Conservation (phyloP, 2,888 invertebrate species). For the Tuberolachnus salignus region DNA sequence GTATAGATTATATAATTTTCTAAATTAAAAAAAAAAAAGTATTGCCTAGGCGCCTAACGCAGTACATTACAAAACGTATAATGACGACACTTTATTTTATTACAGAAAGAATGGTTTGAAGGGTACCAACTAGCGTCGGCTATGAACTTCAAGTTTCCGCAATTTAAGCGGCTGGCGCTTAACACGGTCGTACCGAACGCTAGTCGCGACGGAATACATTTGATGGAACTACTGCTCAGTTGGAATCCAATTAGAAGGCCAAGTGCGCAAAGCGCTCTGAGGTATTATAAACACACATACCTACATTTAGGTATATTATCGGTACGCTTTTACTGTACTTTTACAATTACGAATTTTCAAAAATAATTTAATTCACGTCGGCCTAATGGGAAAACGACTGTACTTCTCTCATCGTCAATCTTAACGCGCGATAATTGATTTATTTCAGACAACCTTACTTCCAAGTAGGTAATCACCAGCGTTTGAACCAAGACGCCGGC, state of each 20-base stretch:
- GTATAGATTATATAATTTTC: too few species aligned
- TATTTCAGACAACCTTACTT: conserved; percentile 60
- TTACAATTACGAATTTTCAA: too few species aligned
- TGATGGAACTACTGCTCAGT: conserved; percentile 83
- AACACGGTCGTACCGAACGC: conserved; percentile 82
- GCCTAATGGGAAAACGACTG: too few species aligned
- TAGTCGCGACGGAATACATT: conserved; percentile 78
- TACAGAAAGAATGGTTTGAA: conserved; percentile 89
- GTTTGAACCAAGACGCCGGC: conserved; percentile 20
- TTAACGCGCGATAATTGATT: background rate
- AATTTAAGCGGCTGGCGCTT: conserved; percentile 81
- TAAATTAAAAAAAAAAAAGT: too few species aligned
- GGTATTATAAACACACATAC: conserved; percentile 65
- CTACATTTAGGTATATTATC: too few species aligned
- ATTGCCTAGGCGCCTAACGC: too few species aligned
- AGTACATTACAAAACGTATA: too few species aligned
- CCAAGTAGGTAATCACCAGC: conserved; percentile 60
- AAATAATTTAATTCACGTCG: too few species aligned
- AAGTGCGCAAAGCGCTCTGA: conserved; percentile 85
- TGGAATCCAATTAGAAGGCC: conserved; percentile 95
- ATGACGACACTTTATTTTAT: conserved; percentile 54
- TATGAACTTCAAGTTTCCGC: conserved; percentile 96
- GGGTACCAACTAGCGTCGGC: conserved; percentile 89
- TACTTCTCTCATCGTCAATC: too few species aligned
- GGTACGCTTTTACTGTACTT: too few species aligned